Evolutionary conservation across 2,888 invertebrate genomes (phyloP).

Genomic region (Scrobipalpa atriplicella): DNA sequence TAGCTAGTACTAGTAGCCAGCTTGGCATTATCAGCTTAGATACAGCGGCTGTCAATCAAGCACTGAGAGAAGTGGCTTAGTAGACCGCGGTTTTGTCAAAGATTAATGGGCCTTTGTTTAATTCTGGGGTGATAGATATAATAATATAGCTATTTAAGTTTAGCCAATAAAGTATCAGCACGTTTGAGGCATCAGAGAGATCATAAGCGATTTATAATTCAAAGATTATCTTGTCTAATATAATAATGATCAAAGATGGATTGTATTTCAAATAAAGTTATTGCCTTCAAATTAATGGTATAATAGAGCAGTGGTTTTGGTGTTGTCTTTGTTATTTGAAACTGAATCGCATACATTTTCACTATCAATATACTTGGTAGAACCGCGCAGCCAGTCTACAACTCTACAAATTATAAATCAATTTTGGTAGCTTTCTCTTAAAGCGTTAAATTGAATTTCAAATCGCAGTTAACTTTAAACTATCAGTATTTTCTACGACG

Average conservation of each 20-base stretch:
- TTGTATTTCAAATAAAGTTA: no score
- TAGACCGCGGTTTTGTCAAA: background rate
- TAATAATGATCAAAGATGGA: no score
- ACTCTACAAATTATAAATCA: no score
- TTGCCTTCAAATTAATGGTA: no score
- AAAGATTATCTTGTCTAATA: background rate
- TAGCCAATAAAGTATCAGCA: background rate
- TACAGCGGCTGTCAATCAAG: slow-evolving; percentile 15
- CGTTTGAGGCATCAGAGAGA: no score
- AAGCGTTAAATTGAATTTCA: background rate
- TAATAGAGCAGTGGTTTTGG: no score
- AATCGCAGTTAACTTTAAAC: background rate
- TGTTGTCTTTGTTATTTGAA: no score
- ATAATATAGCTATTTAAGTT: background rate
- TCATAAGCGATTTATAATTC: background rate
- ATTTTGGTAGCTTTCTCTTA: no score
- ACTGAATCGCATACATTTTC: no score
- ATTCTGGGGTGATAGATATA: background rate
- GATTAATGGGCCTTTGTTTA: slow-evolving; percentile 9
- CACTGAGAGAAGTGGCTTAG: background rate
- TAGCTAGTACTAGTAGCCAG: background rate
- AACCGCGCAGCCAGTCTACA: no score
- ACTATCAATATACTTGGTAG: no score
- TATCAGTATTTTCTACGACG: background rate
- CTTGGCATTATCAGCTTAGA: background rate